Evolutionary conservation across 1,140 invertebrate genomes (phyloP), one percentile per base, ranked within the genome.

Genomic region (Zaprionus nigranus): DNA sequence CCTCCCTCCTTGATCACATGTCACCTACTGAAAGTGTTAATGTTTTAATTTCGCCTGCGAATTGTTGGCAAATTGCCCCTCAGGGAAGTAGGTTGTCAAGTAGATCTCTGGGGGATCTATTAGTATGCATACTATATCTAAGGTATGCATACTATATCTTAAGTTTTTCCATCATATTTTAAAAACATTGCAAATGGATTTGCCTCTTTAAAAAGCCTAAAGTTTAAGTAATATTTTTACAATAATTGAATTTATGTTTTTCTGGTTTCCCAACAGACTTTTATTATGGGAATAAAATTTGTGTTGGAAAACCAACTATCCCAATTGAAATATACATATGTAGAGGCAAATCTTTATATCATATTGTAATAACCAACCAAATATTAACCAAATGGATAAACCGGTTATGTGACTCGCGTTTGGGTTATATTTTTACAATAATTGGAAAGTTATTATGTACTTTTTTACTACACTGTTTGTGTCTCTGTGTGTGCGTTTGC

Each of bases 1-100:
- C n/a, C n/a, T 46, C n/a, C 40, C 36, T 26, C 11, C n/a, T 40
- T 22, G 43, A 30, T 28, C 26, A 20, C n/a, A 53, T 64, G 30
- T 24, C 22, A 43, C 22, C 56, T 17, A 49, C 56, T 22, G 53
- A 38, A 73, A 84, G 78, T 81, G 67, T 65, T 87, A 87, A 88
- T 88, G 84, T 77, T 81, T 88, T 77, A 88, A 88, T 88, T 80
- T 74, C 7, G 38, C 46, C 38, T 22, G 34, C 26, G 34, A 17
- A 15, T 51, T 43, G 54, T 54, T 30, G 36, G 54, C 34, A 70
- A 75, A 60, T 71, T 71, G 74, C 17, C 28, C 28, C 2, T 34
- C 12, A 34, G 17, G 36, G 20, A 9, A 26, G 24, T 30, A 17
- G 40, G 13, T 13, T 2, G 15, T 0, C 38, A 1, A 13, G 3